Evolutionary conservation across 2,113 vertebrate genomes (phyloP).

Genomic region (Sceloporus tristichus): DNA sequence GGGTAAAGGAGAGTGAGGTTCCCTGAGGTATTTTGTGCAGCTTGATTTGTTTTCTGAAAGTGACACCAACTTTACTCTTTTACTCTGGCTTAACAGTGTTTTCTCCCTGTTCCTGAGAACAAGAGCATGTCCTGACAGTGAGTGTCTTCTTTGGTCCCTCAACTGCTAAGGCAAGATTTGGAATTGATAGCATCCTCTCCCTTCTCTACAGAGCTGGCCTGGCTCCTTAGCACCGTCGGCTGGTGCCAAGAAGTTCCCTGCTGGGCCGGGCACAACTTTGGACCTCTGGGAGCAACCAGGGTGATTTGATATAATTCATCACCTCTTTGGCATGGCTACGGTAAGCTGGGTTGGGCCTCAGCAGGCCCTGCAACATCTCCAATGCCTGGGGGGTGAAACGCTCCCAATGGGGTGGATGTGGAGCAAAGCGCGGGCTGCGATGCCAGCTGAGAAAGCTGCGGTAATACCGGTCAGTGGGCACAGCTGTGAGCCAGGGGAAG

Average conservation of each 20-base stretch:
- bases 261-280: neutral
- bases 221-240: conserved; percentile 6
- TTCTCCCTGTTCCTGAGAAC: neutral
- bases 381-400: conserved; percentile 80
- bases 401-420: conserved; percentile 79
- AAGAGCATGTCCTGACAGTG: neutral
- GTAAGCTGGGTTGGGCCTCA: conserved; percentile 81
- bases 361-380: conserved; percentile 82
- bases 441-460: conserved; percentile 83
- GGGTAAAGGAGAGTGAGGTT: neutral
- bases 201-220: neutral
- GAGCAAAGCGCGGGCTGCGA: conserved; percentile 66
- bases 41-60: neutral
- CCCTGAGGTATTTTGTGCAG: neutral
- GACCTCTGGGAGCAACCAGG: conserved; percentile 78
- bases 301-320: conserved; percentile 76
- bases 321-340: conserved; percentile 81
- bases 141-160: conserved; percentile 27
- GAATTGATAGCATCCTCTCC: too few relatives aligned
- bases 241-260: conserved; percentile 29
- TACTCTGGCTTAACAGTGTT: neutral
- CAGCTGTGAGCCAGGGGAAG: conserved; percentile 90
- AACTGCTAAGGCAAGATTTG: neutral
- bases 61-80: neutral
- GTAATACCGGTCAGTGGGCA: conserved; percentile 79